Conservation (phyloP, 2,888 invertebrate genomes). For the Vesta saturnalis region DNA sequence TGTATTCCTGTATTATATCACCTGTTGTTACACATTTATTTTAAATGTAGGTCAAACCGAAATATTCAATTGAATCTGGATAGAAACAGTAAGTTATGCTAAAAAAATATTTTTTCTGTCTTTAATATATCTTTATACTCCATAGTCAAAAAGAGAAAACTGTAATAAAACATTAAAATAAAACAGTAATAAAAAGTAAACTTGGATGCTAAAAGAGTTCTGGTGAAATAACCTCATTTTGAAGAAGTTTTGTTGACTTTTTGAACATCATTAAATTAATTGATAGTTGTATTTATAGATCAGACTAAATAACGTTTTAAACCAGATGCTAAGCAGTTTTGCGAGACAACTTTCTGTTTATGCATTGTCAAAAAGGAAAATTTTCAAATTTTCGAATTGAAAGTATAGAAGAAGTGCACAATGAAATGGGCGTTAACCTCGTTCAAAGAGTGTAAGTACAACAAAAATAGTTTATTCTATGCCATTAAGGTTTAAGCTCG, state of each 20-base stretch:
- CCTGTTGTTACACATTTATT: slow-evolving; percentile 3
- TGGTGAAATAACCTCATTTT: slow-evolving; percentile 56
- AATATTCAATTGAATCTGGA: too few relatives aligned
- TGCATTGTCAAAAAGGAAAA: slow-evolving; percentile 12
- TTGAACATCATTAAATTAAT: slow-evolving; percentile 59
- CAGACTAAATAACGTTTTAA: slow-evolving; percentile 57
- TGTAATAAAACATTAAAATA: slow-evolving; percentile 30
- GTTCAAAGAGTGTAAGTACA: slow-evolving; percentile 20
- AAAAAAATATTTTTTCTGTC: slow-evolving; percentile 8
- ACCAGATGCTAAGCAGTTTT: slow-evolving; percentile 36
- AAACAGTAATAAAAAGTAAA: slow-evolving; percentile 25
- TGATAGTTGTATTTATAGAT: slow-evolving; percentile 59
- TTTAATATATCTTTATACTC: slow-evolving; percentile 17
- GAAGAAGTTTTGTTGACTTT: slow-evolving; percentile 54
- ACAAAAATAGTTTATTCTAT: slow-evolving; percentile 28
- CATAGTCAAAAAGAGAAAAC: slow-evolving; percentile 22
- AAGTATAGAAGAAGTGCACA: neutral
- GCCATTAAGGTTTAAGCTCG: slow-evolving; percentile 22
- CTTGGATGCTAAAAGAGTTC: slow-evolving; percentile 42
- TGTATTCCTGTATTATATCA: slow-evolving; percentile 2
- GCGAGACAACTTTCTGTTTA: slow-evolving; percentile 35
- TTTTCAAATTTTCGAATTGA: neutral
- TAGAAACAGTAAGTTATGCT: too few relatives aligned
- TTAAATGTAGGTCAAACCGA: neutral
- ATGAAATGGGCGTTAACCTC: slow-evolving; percentile 19